Evolutionary conservation across 2,113 vertebrate genomes (phyloP).

Genomic region (Sardina pilchardus): DNA sequence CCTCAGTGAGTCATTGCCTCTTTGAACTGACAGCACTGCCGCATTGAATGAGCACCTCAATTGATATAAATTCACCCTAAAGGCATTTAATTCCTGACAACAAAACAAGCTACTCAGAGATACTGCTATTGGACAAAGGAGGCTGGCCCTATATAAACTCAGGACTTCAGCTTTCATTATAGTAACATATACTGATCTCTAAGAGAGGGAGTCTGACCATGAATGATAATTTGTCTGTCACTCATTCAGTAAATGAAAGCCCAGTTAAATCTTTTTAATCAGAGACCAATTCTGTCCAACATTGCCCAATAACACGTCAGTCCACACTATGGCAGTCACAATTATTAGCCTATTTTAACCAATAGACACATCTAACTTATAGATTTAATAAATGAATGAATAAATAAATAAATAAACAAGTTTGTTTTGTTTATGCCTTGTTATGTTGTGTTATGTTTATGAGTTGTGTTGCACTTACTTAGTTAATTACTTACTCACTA

Average conservation of each 20-base stretch:
- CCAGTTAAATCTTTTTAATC: neutral
- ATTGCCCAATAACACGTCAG: neutral
- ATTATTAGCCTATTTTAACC: neutral
- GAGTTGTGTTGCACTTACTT: no score
- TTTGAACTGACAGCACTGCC: neutral
- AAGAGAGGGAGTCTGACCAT: neutral
- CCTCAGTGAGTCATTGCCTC: neutral
- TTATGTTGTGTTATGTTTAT: no score
- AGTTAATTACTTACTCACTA: neutral
- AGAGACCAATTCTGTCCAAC: neutral
- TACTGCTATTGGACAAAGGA: neutral
- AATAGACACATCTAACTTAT: no score
- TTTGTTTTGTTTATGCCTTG: no score
- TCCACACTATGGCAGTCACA: no score
- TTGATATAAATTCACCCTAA: neutral
- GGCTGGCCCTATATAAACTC: neutral
- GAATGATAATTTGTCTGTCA: neutral
- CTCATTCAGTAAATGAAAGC: neutral
- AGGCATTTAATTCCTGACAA: neutral
- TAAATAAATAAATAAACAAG: no score
- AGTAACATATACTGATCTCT: neutral
- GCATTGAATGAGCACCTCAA: neutral
- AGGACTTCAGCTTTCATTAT: neutral
- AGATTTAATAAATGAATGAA: no score
- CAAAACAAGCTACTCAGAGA: neutral